phyloP scores from a whole-genome alignment of 1,140 invertebrate genomes.

The Daktulosphaira vitifoliae region DNA sequence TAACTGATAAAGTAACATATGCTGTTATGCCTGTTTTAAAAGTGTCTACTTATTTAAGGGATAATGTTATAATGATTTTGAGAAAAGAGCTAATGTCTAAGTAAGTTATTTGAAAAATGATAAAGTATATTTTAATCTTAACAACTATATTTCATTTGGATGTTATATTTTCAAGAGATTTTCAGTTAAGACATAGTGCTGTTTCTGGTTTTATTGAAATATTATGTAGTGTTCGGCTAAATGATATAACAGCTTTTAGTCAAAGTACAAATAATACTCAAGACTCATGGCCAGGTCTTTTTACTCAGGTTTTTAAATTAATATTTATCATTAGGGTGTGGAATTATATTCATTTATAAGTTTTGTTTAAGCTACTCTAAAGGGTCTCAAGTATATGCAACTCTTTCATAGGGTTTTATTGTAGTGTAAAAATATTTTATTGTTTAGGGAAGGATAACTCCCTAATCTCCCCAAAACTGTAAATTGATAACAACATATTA shows the following conservation, averaged over 20 bases:
- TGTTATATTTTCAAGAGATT: conserved; percentile 5
- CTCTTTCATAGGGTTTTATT: too few species aligned
- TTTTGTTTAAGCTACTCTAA: too few species aligned
- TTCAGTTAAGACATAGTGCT: neutral
- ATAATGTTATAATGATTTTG: conserved; percentile 26
- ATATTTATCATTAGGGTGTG: too few species aligned
- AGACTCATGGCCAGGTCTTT: conserved; percentile 23
- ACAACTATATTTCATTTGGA: too few species aligned
- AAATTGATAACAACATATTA: too few species aligned
- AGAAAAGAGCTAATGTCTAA: conserved; percentile 25
- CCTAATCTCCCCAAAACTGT: too few species aligned
- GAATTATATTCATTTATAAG: too few species aligned
- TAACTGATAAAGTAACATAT: conserved; percentile 24
- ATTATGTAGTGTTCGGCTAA: conserved; percentile 9
- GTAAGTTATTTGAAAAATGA: neutral
- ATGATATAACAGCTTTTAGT: conserved; percentile 3
- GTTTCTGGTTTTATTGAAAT: conserved; percentile 26
- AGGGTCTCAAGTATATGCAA: too few species aligned
- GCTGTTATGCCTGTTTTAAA: conserved; percentile 13
- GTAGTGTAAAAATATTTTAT: too few species aligned
- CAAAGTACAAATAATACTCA: conserved; percentile 13
- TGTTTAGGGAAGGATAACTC: too few species aligned
- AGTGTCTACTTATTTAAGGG: neutral
- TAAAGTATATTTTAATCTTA: too few species aligned
- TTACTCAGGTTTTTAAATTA: conserved; percentile 29